Evolutionary conservation across 2,888 invertebrate genomes (phyloP).

Genomic region (Colletes collaris): DNA sequence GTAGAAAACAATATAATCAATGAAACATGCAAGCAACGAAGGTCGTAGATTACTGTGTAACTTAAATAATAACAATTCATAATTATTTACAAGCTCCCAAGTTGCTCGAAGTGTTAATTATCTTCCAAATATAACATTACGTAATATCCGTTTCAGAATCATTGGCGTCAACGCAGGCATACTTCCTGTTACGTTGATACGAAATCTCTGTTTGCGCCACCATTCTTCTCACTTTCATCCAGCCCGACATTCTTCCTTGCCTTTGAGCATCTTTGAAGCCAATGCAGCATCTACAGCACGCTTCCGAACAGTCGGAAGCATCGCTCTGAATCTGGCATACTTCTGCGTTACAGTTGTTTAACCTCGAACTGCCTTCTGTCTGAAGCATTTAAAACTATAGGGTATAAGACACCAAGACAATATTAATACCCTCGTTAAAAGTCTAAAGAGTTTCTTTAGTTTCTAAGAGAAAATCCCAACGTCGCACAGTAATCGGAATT

Average conservation of each 20-base stretch:
- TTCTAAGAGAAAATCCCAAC: too few relatives aligned
- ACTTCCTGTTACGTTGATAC: conserved; percentile 11
- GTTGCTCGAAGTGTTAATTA: neutral
- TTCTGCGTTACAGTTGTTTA: conserved; percentile 35
- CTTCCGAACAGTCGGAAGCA: conserved; percentile 22
- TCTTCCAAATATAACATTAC: too few relatives aligned
- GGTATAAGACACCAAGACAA: conserved; percentile 1
- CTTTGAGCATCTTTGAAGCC: conserved; percentile 17
- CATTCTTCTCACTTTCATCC: conserved; percentile 65
- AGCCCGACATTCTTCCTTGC: conserved; percentile 50
- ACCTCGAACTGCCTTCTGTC: conserved; percentile 56
- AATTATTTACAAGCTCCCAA: conserved; percentile 37
- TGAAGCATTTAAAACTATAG: conserved; percentile 56
- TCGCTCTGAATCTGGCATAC: conserved; percentile 28
- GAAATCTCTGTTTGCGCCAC: conserved; percentile 28
- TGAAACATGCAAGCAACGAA: neutral
- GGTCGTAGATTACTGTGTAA: too few relatives aligned
- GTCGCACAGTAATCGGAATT: too few relatives aligned
- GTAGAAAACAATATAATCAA: neutral
- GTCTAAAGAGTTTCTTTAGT: neutral
- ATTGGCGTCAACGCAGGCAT: neutral
- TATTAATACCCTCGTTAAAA: neutral
- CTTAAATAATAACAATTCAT: neutral
- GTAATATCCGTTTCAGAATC: conserved; percentile 12
- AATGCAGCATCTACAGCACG: conserved; percentile 24